phyloP scores from a whole-genome alignment of 2,113 vertebrate species.

The Ctenodactylus gundi region DNA sequence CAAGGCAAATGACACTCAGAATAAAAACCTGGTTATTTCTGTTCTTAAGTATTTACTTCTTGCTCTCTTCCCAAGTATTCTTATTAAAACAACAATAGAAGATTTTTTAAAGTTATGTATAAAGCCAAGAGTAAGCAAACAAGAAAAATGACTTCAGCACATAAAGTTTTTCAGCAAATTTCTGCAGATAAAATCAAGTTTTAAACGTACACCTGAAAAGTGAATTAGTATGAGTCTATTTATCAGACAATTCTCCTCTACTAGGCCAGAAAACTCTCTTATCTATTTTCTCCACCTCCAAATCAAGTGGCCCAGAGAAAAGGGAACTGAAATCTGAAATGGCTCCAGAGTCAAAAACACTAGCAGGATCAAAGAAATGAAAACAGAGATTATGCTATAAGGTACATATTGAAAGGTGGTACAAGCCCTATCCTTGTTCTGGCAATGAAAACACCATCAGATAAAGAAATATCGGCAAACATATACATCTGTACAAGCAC shows the following conservation, averaged over 20 bases:
- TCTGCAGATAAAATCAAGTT: not conserved
- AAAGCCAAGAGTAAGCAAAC: not conserved
- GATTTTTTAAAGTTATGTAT: not conserved
- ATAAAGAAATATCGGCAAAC: not conserved
- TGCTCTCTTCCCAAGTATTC: not conserved
- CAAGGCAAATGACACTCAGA: not conserved
- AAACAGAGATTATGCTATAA: not conserved
- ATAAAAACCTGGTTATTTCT: not conserved
- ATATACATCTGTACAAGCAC: not conserved
- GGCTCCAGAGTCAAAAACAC: not conserved
- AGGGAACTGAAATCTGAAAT: constrained; percentile 12
- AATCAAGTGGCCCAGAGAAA: not conserved
- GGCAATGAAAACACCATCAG: not conserved
- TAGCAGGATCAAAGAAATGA: not conserved
- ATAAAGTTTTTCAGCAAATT: not conserved
- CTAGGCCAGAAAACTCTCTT: not conserved
- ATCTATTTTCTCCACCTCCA: not conserved
- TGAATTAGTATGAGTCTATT: not conserved
- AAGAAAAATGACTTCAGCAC: not conserved
- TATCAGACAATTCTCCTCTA: not conserved
- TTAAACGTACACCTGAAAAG: not conserved
- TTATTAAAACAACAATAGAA: not conserved
- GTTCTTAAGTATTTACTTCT: not conserved
- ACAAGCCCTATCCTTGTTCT: not conserved
- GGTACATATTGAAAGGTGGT: not conserved